phyloP scores from a whole-genome alignment of 2,113 vertebrate genomes.

The Prunella fulvescens region DNA sequence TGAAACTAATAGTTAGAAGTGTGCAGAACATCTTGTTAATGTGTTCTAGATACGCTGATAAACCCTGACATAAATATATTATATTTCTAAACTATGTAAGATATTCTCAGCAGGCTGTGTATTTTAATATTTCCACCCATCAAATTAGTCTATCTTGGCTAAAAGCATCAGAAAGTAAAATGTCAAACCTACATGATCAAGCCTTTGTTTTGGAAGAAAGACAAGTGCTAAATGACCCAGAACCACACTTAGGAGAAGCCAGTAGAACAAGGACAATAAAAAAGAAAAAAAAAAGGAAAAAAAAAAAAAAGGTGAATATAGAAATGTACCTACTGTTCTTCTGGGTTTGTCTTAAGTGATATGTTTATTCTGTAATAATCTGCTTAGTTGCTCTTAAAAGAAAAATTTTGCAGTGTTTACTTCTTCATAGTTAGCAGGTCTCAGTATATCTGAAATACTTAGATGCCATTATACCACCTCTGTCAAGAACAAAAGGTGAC shows the following conservation, averaged over 20 bases:
- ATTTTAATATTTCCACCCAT: background rate
- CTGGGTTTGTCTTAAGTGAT: background rate
- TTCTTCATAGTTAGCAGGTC: background rate
- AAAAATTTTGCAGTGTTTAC: background rate
- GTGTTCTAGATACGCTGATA: background rate
- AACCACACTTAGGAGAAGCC: background rate
- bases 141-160: background rate
- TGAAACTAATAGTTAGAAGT: background rate
- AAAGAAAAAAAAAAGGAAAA: no score
- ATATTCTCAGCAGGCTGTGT: background rate
- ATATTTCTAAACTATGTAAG: background rate
- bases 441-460: background rate
- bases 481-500: background rate
- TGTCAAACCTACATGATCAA: background rate
- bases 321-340: background rate
- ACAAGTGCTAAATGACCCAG: background rate
- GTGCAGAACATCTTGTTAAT: background rate
- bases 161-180: background rate
- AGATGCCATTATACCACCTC: background rate
- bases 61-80: background rate
- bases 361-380: background rate
- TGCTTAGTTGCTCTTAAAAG: background rate
- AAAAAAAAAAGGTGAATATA: background rate
- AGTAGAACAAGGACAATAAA: background rate
- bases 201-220: background rate